A percentile compares a stretch with the other conserved stretches of the same genome.
These are phyloP conservation scores for Tychaedon coryphoeus DNA, from an alignment of 2,113 vertebrate genomes.

Conservation along the genomic window DNA sequence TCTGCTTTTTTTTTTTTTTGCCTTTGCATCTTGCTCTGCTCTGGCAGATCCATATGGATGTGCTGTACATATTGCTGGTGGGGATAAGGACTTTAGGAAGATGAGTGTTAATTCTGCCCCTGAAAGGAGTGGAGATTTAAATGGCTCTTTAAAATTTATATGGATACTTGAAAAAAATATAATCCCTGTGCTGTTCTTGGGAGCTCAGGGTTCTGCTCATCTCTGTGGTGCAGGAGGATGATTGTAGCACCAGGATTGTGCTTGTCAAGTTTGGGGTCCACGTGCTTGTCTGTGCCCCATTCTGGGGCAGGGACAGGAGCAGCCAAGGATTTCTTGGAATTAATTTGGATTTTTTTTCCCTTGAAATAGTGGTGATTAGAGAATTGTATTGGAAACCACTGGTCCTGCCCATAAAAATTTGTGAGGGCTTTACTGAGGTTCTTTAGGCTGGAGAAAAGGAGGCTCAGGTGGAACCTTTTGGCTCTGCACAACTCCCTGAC, in stretches of 20 bases:
- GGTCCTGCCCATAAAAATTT: not conserved
- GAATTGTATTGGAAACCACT: not conserved
- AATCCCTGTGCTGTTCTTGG: not conserved
- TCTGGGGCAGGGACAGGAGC: not conserved
- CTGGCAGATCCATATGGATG: not conserved
- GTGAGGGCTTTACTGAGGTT: not conserved
- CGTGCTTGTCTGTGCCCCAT: not conserved
- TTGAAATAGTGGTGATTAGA: not conserved
- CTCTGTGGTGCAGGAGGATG: not conserved
- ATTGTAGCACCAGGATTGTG: not conserved
- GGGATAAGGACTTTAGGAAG: not conserved
- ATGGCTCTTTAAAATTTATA: not conserved
- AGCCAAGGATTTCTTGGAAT: not conserved
- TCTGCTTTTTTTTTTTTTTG: not conserved
- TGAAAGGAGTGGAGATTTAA: not conserved
- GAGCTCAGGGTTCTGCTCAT: not conserved
- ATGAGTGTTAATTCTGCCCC: not conserved
- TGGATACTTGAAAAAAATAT: not conserved
- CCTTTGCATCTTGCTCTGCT: not conserved
- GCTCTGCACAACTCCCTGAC: not conserved
- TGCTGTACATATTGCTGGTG: not conserved
- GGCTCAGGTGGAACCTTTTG: not conserved
- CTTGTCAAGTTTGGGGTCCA: not conserved
- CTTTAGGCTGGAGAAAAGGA: not conserved
- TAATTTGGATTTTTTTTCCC: not conserved